Evolutionary conservation across 2,113 vertebrate species (phyloP), one percentile per base, ranked within the genome.

Genomic region (human (Homo sapiens)): DNA sequence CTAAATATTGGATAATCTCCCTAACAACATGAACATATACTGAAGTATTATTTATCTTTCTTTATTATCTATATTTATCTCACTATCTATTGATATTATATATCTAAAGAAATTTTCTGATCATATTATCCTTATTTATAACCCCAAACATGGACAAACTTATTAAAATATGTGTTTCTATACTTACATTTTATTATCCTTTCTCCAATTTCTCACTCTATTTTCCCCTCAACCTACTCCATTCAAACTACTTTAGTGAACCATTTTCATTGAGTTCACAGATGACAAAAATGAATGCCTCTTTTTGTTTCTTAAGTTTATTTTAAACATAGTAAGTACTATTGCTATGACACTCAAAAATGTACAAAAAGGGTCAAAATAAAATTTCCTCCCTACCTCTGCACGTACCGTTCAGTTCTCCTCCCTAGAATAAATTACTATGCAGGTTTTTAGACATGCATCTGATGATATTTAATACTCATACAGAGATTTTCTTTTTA

Each of bases 221-320:
- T 35, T 59, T 75, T 57, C 80, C 25, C 66, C 73, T 86, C 20
- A 85, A 48, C 5, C 61, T 86, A 30, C 18, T 86, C 17, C 38
- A 55, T 78, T 86, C 38, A 73, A 66, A 73, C 9, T 17, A 35
- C 66, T 70, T 2, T 27, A 61, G 27, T 43, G 22, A 93, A 81
- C 8, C 10, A 64, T 83, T 97, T 95, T 92, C 59, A 80, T 23
- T 91, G 73, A 92, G 13, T 64, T 94, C 38, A 89, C 66, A 25
- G 73, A 32, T 61, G 52, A 75, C 43, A 90, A 7, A 70, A 12
- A 23, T 78, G 16, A 86, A 66, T 72, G 75, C 17, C 81, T n/a
- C 18, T 70, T 79, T 3, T 13, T 95, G 83, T 66, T 59, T 27
- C 82, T 92, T 72, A 61, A 23, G 61, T 52, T 64, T 5, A n/a